Evolutionary conservation across 2,888 invertebrate genomes (phyloP).

Genomic region (Trachelus stipa): DNA sequence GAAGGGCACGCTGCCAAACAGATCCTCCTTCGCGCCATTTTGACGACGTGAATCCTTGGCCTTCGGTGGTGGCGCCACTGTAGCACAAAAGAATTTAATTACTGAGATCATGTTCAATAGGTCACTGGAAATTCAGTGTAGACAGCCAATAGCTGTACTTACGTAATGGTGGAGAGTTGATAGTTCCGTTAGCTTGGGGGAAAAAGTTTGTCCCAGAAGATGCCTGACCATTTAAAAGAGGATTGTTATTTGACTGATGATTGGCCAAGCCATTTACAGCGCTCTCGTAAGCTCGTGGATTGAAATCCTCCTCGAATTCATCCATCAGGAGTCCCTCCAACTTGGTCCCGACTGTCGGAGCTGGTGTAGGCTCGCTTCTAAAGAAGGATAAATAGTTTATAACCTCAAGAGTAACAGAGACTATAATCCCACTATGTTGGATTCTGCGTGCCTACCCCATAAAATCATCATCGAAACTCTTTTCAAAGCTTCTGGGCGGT

Average conservation of each 20-base stretch:
- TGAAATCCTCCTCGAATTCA: constrained; percentile 86
- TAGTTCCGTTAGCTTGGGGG: constrained; percentile 62
- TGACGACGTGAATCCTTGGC: constrained; percentile 67
- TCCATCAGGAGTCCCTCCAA: constrained; percentile 81
- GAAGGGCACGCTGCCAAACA: constrained; percentile 86
- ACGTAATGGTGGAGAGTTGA: constrained; percentile 78
- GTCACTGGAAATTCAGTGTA: not conserved
- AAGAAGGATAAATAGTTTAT: not conserved
- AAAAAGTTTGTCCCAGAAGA: constrained; percentile 67
- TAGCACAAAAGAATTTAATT: constrained; percentile 44
- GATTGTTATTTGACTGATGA: constrained; percentile 54
- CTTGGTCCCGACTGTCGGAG: constrained; percentile 80
- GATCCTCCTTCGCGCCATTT: constrained; percentile 74
- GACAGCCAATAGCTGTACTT: constrained; percentile 56
- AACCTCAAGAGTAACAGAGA: not conserved
- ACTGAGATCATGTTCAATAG: not conserved
- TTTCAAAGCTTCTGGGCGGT: constrained; percentile 62
- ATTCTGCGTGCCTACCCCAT: constrained; percentile 46
- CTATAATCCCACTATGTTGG: not conserved
- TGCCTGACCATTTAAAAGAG: constrained; percentile 61
- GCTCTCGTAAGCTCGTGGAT: constrained; percentile 86
- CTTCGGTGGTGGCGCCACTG: constrained; percentile 93
- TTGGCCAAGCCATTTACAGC: constrained; percentile 66
- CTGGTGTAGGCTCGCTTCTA: constrained; percentile 58
- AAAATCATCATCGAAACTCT: constrained; percentile 60